Conservation (phyloP, 2,113 vertebrate genomes). For the Seriola rivoliana region DNA sequence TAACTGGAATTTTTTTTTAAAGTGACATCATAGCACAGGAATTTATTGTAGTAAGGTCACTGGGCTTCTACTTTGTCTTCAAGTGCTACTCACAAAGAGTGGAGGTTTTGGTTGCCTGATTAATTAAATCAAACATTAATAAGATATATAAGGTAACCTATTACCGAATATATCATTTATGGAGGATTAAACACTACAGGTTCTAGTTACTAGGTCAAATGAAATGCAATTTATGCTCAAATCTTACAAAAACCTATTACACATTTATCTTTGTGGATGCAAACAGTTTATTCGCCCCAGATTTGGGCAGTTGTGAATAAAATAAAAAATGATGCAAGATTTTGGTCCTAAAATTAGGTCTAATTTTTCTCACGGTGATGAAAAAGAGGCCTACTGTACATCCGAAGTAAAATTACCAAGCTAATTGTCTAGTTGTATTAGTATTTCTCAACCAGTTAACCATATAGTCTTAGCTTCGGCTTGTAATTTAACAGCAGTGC, state of each 20-base stretch:
- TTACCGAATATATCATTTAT: background rate
- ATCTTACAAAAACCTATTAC: too few relatives aligned
- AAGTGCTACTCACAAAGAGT: slow-evolving; percentile 24
- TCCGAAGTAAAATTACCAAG: background rate
- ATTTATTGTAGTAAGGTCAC: slow-evolving; percentile 57
- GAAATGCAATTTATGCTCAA: background rate
- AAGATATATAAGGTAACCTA: background rate
- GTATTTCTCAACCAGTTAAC: background rate
- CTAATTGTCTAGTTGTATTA: background rate
- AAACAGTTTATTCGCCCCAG: background rate
- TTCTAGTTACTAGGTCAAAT: background rate
- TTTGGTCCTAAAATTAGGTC: background rate
- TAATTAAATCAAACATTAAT: background rate
- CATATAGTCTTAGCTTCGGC: background rate
- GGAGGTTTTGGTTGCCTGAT: background rate
- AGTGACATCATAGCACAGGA: slow-evolving; percentile 65
- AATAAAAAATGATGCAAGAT: background rate
- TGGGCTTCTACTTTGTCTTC: slow-evolving; percentile 18
- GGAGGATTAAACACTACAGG: too few relatives aligned
- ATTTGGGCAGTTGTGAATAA: background rate
- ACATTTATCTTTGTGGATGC: background rate
- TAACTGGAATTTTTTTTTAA: background rate
- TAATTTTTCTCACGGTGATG: background rate
- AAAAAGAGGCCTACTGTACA: background rate
- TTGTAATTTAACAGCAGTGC: background rate